Percentiles rank a stretch among this genome's conserved stretches.
phyloP scores from a whole-genome alignment of 2,888 invertebrate species.

The Physocephala rufipes region DNA sequence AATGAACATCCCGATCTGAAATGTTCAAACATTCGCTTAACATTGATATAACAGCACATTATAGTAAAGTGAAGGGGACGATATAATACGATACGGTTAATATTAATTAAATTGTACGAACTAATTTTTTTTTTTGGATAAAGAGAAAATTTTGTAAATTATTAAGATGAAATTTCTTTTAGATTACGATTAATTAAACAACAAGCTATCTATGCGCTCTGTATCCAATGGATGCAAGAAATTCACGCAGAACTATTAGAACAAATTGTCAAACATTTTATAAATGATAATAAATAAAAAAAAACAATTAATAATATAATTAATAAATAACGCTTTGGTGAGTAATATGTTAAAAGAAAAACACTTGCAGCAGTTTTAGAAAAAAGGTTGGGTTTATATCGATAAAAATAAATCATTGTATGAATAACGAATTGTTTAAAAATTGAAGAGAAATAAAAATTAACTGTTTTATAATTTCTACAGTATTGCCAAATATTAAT shows the following conservation, averaged over 20 bases:
- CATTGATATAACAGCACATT: slow-evolving; percentile 16
- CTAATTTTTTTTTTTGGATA: slow-evolving; percentile 63
- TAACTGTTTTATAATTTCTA: neutral
- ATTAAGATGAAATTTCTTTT: slow-evolving; percentile 35
- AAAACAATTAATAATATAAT: neutral
- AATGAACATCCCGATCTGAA: slow-evolving; percentile 27
- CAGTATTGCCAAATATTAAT: neutral
- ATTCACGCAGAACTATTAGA: slow-evolving; percentile 16
- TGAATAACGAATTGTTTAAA: neutral
- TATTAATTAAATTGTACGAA: slow-evolving; percentile 60
- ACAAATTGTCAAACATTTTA: neutral
- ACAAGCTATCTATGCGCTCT: neutral
- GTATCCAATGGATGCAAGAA: slow-evolving; percentile 29
- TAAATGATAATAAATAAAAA: neutral
- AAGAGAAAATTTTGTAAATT: slow-evolving; percentile 65
- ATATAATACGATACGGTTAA: slow-evolving; percentile 28
- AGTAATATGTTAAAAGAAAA: neutral
- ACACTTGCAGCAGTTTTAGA: neutral
- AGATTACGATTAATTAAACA: slow-evolving; percentile 6
- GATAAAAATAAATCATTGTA: neutral
- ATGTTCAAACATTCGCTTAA: slow-evolving; percentile 28
- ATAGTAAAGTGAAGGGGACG: slow-evolving; percentile 19
- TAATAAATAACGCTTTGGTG: neutral
- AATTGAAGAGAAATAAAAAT: too few species aligned
- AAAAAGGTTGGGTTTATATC: neutral